Base-by-base conservation (phyloP, 2,113 vertebrate species). In the Albula goreensis region DNA sequence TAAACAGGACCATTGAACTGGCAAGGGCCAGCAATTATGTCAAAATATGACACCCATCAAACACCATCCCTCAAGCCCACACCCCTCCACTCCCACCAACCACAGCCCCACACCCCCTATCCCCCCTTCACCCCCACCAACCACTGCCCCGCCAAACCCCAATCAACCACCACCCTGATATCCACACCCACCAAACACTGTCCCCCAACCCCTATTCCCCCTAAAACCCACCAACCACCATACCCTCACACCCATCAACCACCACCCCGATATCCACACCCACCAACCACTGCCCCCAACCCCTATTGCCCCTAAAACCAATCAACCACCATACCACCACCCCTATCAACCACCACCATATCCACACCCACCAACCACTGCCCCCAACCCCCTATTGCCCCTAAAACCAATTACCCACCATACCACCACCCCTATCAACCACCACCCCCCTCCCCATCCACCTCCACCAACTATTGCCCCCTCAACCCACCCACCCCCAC, bases 1-100 rank as follows among this genome's bases (percentile, higher is more conserved):
- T 93, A 96, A 97, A 97, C 91, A 94, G 93, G 96, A 93, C 96
- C 93, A 94, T 94, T 0, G 2, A 56, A 95, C 95, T 96, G 93
- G 90, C 80, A 92, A 96, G 93, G 96, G 93, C 93, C 93, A 92
- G 96, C 96, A 97, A 97, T 97, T 97, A 97, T 94, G 93, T 92
- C 84, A 82, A 94, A 95, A 95, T 94, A 94, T 96, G 94, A 93
- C 94, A 96, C 93, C 93, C 91, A 88, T 89, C 88, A 41, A 41
- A 1, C 10, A 86, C 90, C 89, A 13, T n/a, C 8, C 19, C 22
- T n/a, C 9, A 77, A 74, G 6, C 66, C 66, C 19, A 74, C 66
- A 10, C 66, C 22, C 70, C 70, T 2, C 22, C 31, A 1, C 70
- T n/a, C 70, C 5, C 70, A 8, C 8, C 70, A 25, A 41, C 7